Conservation (phyloP, 2,888 invertebrate species). For the Tiliacea aurago region DNA sequence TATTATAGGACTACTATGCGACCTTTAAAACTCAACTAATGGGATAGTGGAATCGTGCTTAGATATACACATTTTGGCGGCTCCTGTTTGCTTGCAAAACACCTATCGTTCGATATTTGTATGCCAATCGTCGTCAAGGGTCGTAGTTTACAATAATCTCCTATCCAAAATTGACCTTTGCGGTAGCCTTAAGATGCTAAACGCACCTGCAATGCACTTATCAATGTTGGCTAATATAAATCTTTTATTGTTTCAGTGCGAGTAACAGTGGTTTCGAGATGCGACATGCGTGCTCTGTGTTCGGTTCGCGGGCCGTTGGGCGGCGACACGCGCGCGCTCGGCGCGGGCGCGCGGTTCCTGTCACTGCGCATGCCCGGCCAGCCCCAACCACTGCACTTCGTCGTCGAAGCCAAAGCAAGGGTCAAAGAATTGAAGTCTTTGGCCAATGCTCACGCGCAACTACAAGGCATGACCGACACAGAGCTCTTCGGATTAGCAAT, state of each 20-base stretch:
- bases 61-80: not conserved
- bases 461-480: slow-evolving; percentile 95
- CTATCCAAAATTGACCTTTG: not conserved
- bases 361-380: slow-evolving; percentile 92
- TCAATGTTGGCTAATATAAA: not conserved
- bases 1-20: not conserved
- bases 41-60: not conserved
- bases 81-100: not conserved
- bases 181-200: not conserved
- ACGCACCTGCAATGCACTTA: too few relatives aligned
- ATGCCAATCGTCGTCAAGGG: not conserved
- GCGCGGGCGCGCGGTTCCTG: slow-evolving; percentile 92
- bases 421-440: slow-evolving; percentile 95
- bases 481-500: slow-evolving; percentile 96
- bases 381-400: slow-evolving; percentile 87
- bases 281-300: slow-evolving; percentile 94
- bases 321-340: slow-evolving; percentile 93
- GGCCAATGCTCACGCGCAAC: slow-evolving; percentile 94
- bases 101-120: not conserved
- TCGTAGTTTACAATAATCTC: not conserved
- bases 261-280: slow-evolving; percentile 89
- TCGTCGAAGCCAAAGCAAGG: slow-evolving; percentile 95
- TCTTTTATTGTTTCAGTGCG: slow-evolving; percentile 79
- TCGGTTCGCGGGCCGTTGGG: slow-evolving; percentile 96
- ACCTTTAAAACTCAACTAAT: not conserved